Conservation (phyloP, 2,113 vertebrate species). For the Heliornis fulica region DNA sequence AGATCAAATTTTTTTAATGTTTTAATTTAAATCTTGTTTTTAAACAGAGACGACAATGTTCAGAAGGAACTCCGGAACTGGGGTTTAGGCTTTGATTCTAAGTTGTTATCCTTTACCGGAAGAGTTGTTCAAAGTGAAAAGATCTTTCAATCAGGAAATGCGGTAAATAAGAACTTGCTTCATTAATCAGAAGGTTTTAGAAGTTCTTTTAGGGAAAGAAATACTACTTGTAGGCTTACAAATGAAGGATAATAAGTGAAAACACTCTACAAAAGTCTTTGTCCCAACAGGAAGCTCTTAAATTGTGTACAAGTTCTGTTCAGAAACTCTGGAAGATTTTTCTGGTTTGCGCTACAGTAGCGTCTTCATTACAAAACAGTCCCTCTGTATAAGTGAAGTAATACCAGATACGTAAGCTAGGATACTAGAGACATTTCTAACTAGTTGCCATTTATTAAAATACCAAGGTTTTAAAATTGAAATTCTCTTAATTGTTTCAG, state of each 20-base stretch:
- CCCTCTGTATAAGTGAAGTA: neutral
- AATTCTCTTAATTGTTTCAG: neutral
- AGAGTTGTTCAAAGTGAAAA: slow-evolving; percentile 87
- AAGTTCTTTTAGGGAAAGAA: neutral
- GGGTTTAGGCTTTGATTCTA: slow-evolving; percentile 89
- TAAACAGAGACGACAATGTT: slow-evolving; percentile 79
- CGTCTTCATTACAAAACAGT: neutral
- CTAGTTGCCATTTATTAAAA: neutral
- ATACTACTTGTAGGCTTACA: neutral
- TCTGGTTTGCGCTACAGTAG: neutral
- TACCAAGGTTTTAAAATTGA: neutral
- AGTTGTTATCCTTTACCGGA: slow-evolving; percentile 80
- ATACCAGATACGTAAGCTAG: neutral
- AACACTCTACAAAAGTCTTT: fast-evolving
- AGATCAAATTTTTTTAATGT: neutral
- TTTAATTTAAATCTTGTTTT: slow-evolving; percentile 9
- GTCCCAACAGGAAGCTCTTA: neutral
- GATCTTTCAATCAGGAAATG: slow-evolving; percentile 81
- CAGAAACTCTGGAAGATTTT: neutral
- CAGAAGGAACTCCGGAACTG: slow-evolving; percentile 86
- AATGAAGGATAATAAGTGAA: neutral
- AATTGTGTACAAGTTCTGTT: neutral
- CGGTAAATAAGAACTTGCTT: too few relatives aligned
- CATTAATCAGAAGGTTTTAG: too few relatives aligned
- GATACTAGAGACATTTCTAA: neutral